A percentile compares a stretch with the other conserved stretches of the same genome.
Evolutionary conservation across 2,888 invertebrate species (phyloP).

Genomic region (Dicyrtomina minuta): DNA sequence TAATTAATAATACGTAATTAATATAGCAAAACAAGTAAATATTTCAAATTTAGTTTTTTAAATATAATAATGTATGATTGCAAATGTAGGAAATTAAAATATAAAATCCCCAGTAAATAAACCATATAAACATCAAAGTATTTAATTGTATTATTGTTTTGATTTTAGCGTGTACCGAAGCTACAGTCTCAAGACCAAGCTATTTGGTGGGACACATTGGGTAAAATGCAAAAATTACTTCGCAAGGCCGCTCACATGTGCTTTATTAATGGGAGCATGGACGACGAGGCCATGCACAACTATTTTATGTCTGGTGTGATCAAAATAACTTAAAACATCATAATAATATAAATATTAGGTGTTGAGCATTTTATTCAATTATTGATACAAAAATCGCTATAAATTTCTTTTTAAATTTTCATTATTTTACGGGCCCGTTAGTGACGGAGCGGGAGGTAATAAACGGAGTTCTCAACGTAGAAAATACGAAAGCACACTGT

Average conservation of each 20-base stretch:
- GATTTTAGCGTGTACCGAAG: slow-evolving; percentile 79
- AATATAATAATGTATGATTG: too few relatives aligned
- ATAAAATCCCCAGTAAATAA: too few relatives aligned
- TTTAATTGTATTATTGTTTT: too few relatives aligned
- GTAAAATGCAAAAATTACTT: slow-evolving; percentile 91
- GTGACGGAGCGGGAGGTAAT: slow-evolving; percentile 98
- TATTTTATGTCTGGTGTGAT: slow-evolving; percentile 93
- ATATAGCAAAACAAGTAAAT: background rate
- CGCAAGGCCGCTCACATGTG: slow-evolving; percentile 88
- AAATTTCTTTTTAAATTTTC: too few relatives aligned
- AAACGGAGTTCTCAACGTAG: slow-evolving; percentile 88
- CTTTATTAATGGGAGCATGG: slow-evolving; percentile 78
- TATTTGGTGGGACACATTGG: slow-evolving; percentile 96
- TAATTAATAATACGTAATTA: background rate
- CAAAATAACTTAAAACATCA: too few relatives aligned
- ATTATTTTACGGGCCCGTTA: background rate
- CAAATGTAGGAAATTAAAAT: too few relatives aligned
- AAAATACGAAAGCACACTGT: slow-evolving; percentile 92
- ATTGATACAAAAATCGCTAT: too few relatives aligned
- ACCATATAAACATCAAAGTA: too few relatives aligned
- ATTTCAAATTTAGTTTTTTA: background rate
- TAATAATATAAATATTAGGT: background rate
- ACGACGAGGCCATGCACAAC: slow-evolving; percentile 91
- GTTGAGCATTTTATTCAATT: slow-evolving; percentile 2
- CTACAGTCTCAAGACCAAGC: slow-evolving; percentile 94